phyloP scores from a whole-genome alignment of 2,888 invertebrate species.

The Gnatocerus cornutus region DNA sequence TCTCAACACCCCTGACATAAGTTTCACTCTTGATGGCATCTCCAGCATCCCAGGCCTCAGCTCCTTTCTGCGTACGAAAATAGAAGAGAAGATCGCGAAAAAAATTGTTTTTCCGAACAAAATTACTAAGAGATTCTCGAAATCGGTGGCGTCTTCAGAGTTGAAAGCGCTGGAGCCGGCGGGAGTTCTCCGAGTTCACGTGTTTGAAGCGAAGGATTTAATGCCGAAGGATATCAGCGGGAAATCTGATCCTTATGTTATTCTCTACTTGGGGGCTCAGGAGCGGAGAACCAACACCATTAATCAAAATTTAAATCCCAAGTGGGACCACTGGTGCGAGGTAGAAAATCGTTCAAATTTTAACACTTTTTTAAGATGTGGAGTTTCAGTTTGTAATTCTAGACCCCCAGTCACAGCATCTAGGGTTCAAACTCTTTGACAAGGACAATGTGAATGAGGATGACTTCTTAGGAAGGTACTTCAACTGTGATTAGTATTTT shows the following conservation, averaged over 20 bases:
- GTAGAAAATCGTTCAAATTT: constrained; percentile 77
- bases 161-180: constrained; percentile 93
- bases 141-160: constrained; percentile 84
- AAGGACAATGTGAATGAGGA: constrained; percentile 63
- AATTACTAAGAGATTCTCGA: constrained; percentile 88
- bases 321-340: constrained; percentile 98
- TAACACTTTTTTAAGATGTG: background rate
- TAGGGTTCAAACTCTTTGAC: constrained; percentile 63
- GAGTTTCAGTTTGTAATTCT: constrained; percentile 63
- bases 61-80: constrained; percentile 61
- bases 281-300: constrained; percentile 93
- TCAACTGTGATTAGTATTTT: constrained; percentile 24
- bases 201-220: constrained; percentile 93
- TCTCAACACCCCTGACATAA: constrained; percentile 93
- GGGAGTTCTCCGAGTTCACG: constrained; percentile 94
- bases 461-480: constrained; percentile 63
- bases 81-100: constrained; percentile 69
- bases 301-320: constrained; percentile 92
- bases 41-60: constrained; percentile 94
- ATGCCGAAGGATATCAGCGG: constrained; percentile 95
- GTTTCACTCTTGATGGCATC: constrained; percentile 95
- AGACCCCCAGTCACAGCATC: constrained; percentile 62
- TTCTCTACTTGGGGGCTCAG: constrained; percentile 92
- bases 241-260: constrained; percentile 96
- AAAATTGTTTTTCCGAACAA: constrained; percentile 96